Evolutionary conservation across 2,797 vertebrate species (phyloP).

Genomic region (Cuculus canorus): DNA sequence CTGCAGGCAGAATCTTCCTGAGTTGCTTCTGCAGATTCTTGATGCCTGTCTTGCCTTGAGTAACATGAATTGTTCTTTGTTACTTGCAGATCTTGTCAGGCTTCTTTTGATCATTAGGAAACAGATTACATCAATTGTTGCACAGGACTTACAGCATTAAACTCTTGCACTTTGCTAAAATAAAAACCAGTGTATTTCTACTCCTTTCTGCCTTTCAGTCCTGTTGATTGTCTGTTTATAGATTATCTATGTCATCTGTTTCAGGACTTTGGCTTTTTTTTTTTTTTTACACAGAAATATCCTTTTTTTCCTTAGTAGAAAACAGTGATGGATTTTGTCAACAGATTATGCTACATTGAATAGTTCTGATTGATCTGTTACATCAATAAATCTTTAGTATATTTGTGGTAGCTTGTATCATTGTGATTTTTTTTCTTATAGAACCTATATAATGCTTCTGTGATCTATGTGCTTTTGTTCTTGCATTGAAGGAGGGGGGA

Average conservation of each 20-base stretch:
- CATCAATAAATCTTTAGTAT: neutral
- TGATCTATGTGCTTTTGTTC: neutral
- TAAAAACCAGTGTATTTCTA: neutral
- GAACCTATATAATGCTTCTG: neutral
- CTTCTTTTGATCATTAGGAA: neutral
- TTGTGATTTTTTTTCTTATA: neutral
- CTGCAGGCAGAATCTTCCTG: neutral
- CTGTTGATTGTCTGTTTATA: neutral
- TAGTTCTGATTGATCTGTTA: neutral
- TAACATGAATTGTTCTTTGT: neutral
- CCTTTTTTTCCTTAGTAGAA: neutral
- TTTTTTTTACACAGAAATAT: neutral
- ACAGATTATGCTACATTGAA: neutral
- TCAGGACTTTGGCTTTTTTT: accelerated
- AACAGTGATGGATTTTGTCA: neutral
- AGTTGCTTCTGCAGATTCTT: neutral
- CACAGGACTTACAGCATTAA: neutral
- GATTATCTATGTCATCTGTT: neutral
- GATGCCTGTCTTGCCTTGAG: neutral
- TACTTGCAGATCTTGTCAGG: neutral
- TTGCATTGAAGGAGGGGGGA: neutral
- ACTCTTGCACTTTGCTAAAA: neutral
- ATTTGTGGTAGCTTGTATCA: neutral
- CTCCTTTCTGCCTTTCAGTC: neutral
- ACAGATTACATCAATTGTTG: neutral